phyloP scores from a whole-genome alignment of 2,888 invertebrate species.

The Teleiodes luculella region DNA sequence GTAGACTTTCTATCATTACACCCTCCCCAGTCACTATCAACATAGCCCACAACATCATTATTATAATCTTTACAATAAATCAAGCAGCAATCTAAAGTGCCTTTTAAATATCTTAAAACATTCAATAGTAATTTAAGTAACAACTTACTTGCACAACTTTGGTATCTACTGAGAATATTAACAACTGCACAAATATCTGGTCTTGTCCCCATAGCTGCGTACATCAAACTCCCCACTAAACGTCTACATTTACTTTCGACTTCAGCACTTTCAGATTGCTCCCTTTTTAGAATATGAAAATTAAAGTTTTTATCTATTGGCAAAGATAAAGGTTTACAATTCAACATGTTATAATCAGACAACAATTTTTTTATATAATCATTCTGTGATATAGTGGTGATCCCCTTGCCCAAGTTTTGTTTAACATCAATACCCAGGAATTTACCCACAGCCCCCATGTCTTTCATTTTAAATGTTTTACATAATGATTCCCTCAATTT shows the following conservation, averaged over 20 bases:
- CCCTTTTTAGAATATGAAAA: not conserved
- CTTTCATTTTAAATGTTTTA: conserved; percentile 3
- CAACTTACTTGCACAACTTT: not conserved
- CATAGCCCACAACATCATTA: conserved; percentile 8
- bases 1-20: conserved; percentile 14
- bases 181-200: conserved; percentile 11
- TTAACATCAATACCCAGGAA: not conserved
- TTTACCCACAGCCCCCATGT: not conserved
- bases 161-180: conserved; percentile 10
- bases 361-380: not conserved
- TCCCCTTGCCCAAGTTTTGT: not conserved
- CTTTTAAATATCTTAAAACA: not conserved
- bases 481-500: not conserved
- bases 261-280: not conserved
- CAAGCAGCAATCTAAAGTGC: not conserved
- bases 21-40: conserved; percentile 18
- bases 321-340: conserved; percentile 3
- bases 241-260: conserved; percentile 4
- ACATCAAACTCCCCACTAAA: conserved; percentile 8
- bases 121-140: not conserved
- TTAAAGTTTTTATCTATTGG: conserved; percentile 13
- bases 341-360: conserved; percentile 3
- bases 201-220: conserved; percentile 1
- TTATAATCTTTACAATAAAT: conserved; percentile 3
- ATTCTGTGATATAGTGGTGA: not conserved